Conservation (phyloP, 2,113 vertebrate genomes). For the Ceyx melanurus region DNA sequence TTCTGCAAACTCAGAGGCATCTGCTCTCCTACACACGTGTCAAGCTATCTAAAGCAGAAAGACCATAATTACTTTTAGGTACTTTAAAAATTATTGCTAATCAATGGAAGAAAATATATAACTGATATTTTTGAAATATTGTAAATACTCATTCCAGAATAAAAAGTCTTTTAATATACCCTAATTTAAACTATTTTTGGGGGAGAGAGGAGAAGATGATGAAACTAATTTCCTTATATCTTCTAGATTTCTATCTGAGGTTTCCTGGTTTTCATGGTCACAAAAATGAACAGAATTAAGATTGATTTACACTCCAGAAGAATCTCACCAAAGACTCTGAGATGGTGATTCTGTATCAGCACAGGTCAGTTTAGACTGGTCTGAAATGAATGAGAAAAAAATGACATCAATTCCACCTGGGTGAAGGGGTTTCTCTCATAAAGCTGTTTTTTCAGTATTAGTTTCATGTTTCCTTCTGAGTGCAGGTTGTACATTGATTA, state of each 20-base stretch:
- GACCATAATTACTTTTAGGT: not conserved
- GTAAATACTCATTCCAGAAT: not conserved
- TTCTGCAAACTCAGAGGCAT: not conserved
- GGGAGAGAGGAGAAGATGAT: not conserved
- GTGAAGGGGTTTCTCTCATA: not conserved
- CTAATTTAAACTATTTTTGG: not conserved
- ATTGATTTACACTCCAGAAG: not conserved
- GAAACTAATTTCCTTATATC: not conserved
- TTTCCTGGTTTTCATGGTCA: not conserved
- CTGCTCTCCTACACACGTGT: not conserved
- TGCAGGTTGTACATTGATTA: not conserved
- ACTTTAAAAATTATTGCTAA: not conserved
- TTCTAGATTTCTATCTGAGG: not conserved
- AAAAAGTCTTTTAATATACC: not conserved
- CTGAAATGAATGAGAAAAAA: not conserved
- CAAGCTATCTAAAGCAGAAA: not conserved
- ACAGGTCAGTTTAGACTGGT: not conserved
- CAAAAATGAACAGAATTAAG: not conserved
- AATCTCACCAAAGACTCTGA: not conserved
- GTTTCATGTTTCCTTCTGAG: conserved; percentile 21
- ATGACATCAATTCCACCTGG: not conserved
- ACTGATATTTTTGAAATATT: not conserved
- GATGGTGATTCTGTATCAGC: not conserved
- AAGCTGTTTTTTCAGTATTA: not conserved
- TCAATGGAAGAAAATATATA: not conserved